A percentile compares a stretch with the other conserved stretches of the same genome.
These are phyloP conservation scores for Scomber japonicus DNA, from an alignment of 2,113 vertebrate species.

Conservation along the genomic window DNA sequence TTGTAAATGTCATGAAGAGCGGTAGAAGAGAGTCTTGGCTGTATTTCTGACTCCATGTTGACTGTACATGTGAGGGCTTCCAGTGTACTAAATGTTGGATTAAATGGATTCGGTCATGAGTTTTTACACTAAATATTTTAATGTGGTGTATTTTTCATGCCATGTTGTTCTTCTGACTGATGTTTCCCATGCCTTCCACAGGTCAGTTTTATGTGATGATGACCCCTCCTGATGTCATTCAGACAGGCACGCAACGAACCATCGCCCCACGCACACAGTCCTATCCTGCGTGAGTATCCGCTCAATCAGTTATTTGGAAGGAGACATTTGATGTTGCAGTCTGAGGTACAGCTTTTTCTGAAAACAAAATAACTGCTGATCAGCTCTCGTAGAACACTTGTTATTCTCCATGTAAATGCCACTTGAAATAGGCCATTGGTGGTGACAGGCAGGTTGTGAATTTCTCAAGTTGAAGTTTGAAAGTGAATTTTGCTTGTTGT, in stretches of 20 bases:
- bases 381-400: not conserved
- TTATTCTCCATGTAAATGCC: not conserved
- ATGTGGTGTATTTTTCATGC: not conserved
- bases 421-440: not conserved
- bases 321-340: not conserved
- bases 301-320: not conserved
- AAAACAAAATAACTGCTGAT: not conserved
- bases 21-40: not conserved
- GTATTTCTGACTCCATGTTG: not conserved
- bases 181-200: conserved; percentile 48
- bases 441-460: not conserved
- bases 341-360: not conserved
- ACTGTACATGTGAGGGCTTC: not conserved
- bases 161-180: not conserved
- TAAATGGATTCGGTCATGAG: not conserved
- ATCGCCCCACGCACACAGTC: conserved; percentile 90
- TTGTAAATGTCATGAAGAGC: not conserved
- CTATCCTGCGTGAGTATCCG: conserved; percentile 88
- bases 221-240: conserved; percentile 90
- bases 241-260: conserved; percentile 86
- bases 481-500: not conserved
- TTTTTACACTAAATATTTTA: not conserved
- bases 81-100: not conserved
- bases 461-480: not conserved
- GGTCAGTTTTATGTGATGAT: conserved; percentile 96